A percentile compares a stretch with the other conserved stretches of the same genome.
phyloP scores from a whole-genome alignment of 2,888 invertebrate genomes.

The Dascillus cervinus region DNA sequence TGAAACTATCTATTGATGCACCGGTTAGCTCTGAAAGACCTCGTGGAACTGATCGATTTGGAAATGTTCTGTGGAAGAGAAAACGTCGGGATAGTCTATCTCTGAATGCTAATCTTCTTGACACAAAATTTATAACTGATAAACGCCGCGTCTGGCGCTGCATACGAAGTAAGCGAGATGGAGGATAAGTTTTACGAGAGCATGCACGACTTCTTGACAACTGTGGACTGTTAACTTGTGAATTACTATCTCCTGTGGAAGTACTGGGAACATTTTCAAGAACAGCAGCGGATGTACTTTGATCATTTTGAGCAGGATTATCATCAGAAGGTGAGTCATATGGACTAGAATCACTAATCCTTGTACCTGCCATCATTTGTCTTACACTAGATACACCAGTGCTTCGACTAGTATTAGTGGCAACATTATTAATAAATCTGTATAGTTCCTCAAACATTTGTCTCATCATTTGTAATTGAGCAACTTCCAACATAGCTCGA shows the following conservation, averaged over 20 bases:
- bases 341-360: slow-evolving; percentile 39
- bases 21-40: too few relatives aligned
- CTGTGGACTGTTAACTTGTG: not conserved
- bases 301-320: not conserved
- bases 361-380: slow-evolving; percentile 42
- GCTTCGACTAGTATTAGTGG: slow-evolving; percentile 44
- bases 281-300: not conserved
- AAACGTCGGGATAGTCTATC: slow-evolving; percentile 17
- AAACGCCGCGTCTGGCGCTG: slow-evolving; percentile 30
- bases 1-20: too few relatives aligned
- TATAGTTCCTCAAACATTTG: slow-evolving; percentile 58
- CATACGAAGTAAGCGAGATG: slow-evolving; percentile 28
- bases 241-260: not conserved
- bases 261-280: not conserved
- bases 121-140: slow-evolving; percentile 27
- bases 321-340: slow-evolving; percentile 28
- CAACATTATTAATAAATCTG: slow-evolving; percentile 45
- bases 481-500: slow-evolving; percentile 38
- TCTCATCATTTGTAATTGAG: slow-evolving; percentile 52
- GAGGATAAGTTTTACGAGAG: slow-evolving; percentile 33
- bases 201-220: slow-evolving; percentile 9
- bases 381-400: slow-evolving; percentile 36
- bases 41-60: too few relatives aligned
- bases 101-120: slow-evolving; percentile 25
- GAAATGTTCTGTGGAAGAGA: too few relatives aligned